Evolutionary conservation across 2,113 vertebrate species (phyloP).

Genomic region (Heterochromis multidens): DNA sequence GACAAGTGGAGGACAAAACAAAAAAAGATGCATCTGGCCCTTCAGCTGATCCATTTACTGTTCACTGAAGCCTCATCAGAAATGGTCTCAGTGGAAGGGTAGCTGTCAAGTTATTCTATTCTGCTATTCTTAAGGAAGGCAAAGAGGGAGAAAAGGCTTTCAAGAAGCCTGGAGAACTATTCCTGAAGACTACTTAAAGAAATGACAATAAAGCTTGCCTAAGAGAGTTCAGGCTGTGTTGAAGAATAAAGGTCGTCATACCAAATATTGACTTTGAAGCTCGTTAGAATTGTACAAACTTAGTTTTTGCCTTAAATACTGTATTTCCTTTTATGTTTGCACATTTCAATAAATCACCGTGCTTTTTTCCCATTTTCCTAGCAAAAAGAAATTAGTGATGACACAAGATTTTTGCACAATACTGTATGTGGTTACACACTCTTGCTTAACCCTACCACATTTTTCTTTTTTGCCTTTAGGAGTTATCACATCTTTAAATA

Average conservation of each 20-base stretch:
- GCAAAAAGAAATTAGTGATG: neutral
- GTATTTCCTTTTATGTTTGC: neutral
- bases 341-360: neutral
- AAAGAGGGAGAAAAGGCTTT: too few relatives aligned
- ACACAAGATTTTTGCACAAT: neutral
- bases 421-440: neutral
- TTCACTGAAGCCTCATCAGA: neutral
- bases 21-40: neutral
- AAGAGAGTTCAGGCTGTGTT: neutral
- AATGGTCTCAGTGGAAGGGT: accelerated
- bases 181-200: accelerated
- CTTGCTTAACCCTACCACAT: neutral
- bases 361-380: neutral
- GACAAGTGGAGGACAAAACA: neutral
- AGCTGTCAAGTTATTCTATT: too few relatives aligned
- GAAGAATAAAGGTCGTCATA: neutral
- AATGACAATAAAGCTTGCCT: neutral
- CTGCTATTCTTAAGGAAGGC: too few relatives aligned
- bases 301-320: neutral
- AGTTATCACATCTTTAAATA: neutral
- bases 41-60: neutral
- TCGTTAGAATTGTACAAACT: neutral
- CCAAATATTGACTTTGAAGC: neutral
- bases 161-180: neutral
- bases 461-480: neutral